These are phyloP conservation scores for Archivesica marissinica DNA, from an alignment of 1,140 invertebrate genomes.

Conservation along the genomic window DNA sequence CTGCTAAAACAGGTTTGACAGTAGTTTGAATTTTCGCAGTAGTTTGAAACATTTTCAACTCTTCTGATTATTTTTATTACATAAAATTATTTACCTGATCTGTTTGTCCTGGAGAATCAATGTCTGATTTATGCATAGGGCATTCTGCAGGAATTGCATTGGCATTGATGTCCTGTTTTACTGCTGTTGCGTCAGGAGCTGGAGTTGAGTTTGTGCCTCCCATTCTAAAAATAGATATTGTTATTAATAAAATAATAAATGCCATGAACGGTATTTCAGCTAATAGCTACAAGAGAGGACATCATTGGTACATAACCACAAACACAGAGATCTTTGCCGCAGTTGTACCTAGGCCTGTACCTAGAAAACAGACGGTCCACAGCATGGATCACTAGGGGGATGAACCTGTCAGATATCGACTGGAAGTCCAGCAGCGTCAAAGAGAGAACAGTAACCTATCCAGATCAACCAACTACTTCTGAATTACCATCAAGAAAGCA, in stretches of 20 bases:
- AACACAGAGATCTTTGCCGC: too few relatives aligned
- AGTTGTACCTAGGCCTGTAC: too few relatives aligned
- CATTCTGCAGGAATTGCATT: constrained; percentile 59
- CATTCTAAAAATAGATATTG: constrained; percentile 3
- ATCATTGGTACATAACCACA: background rate
- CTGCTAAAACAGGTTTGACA: too few relatives aligned
- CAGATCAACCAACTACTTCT: too few relatives aligned
- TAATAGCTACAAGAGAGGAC: background rate
- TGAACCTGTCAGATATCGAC: background rate
- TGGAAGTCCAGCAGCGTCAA: too few relatives aligned
- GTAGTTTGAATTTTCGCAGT: too few relatives aligned
- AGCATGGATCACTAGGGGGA: background rate
- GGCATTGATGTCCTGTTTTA: constrained; percentile 50
- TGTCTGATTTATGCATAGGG: constrained; percentile 58
- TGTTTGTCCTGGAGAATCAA: background rate
- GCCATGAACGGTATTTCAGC: too few relatives aligned
- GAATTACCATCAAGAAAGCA: too few relatives aligned
- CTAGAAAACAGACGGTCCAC: background rate
- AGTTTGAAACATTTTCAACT: too few relatives aligned
- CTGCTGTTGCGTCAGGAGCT: background rate
- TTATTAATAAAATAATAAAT: too few relatives aligned
- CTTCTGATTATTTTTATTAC: too few relatives aligned
- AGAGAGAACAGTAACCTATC: too few relatives aligned
- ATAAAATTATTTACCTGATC: background rate
- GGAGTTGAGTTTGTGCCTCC: constrained; percentile 22